A percentile compares a stretch with the other conserved stretches of the same genome.
These are phyloP conservation scores for Dipodomys stephensi DNA, from an alignment of 2,113 vertebrate species.

Conservation along the genomic window DNA sequence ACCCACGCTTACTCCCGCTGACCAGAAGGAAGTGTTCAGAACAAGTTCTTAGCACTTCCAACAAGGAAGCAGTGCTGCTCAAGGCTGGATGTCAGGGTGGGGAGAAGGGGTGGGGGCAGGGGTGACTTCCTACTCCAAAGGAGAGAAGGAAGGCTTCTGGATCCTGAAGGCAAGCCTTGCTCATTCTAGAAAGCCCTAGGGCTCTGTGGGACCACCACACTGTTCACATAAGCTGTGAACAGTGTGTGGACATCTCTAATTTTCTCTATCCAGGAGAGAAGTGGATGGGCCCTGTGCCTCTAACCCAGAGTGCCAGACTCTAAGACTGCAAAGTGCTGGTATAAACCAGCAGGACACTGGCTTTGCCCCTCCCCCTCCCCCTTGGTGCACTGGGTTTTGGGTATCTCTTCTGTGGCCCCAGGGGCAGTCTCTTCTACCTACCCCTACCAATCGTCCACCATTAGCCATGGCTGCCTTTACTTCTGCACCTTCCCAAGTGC, in stretches of 20 bases:
- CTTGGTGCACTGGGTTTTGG: background rate
- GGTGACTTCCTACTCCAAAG: background rate
- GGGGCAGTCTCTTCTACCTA: background rate
- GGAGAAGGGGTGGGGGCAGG: background rate
- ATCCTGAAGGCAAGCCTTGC: background rate
- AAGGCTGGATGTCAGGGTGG: too few species aligned
- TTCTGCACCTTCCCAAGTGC: background rate
- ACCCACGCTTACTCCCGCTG: background rate
- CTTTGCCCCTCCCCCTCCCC: background rate
- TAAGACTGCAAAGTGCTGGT: conserved; percentile 53
- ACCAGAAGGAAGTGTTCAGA: background rate
- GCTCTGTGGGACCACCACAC: background rate
- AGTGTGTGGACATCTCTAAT: background rate
- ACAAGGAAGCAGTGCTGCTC: background rate
- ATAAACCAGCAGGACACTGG: background rate
- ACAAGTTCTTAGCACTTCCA: background rate
- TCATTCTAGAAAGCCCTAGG: background rate
- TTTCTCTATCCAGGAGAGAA: conserved; percentile 84
- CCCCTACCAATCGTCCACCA: accelerated
- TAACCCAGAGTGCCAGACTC: conserved; percentile 70
- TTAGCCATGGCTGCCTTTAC: background rate
- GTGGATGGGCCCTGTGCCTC: conserved; percentile 87
- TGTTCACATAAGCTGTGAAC: background rate
- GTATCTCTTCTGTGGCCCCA: background rate
- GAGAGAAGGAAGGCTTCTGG: background rate